Conservation (phyloP, 2,888 invertebrate species). For the Rhagonycha fulva region DNA sequence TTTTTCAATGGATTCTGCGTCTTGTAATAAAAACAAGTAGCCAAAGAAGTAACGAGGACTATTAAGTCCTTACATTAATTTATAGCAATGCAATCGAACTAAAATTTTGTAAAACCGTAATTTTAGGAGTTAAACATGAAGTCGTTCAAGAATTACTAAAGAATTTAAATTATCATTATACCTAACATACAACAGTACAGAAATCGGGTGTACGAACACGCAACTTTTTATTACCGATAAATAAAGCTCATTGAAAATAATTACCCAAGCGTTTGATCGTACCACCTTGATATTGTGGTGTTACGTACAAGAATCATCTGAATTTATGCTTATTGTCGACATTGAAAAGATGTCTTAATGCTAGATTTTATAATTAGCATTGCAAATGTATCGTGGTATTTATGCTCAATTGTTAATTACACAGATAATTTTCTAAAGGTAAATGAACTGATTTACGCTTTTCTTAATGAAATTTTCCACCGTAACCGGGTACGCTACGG, state of each 20-base stretch:
- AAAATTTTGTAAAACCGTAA: background rate
- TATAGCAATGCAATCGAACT: background rate
- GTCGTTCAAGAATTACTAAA: background rate
- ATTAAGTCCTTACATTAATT: no score
- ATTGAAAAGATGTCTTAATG: constrained; percentile 29
- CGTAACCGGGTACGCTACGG: background rate
- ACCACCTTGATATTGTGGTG: constrained; percentile 20
- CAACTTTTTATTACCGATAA: background rate
- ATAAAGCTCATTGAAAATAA: background rate
- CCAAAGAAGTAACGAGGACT: no score
- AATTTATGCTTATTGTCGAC: constrained; percentile 24
- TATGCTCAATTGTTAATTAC: constrained; percentile 19
- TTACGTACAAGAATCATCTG: constrained; percentile 26
- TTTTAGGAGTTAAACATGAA: background rate
- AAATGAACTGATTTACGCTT: constrained; percentile 13
- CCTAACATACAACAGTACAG: background rate
- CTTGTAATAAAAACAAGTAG: no score
- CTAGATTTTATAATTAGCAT: constrained; percentile 31
- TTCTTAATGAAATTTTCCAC: constrained; percentile 3
- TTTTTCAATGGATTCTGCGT: no score
- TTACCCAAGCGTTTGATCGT: constrained; percentile 6
- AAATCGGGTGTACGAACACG: background rate
- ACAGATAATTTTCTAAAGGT: constrained; percentile 15
- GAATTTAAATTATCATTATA: background rate
- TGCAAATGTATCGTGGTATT: constrained; percentile 25